phyloP scores from a whole-genome alignment of 2,888 invertebrate species.

The Drosophila diplacantha region DNA sequence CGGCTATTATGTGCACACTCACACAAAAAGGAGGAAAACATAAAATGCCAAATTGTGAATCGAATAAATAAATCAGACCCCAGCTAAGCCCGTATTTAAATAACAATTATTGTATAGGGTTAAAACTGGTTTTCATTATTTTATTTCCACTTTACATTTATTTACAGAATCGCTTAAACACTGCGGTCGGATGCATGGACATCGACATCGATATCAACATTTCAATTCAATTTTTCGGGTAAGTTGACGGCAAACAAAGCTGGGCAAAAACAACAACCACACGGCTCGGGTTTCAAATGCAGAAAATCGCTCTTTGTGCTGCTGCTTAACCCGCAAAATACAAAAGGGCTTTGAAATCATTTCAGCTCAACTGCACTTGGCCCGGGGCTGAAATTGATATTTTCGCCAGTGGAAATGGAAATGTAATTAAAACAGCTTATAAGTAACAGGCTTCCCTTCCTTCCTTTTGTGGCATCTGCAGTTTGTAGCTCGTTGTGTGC shows the following conservation, averaged over 20 bases:
- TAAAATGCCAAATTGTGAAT: conserved; percentile 8
- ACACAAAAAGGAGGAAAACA: conserved; percentile 3
- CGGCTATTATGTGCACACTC: conserved; percentile 15
- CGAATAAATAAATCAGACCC: conserved; percentile 21
- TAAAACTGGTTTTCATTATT: conserved; percentile 47
- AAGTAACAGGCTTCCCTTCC: conserved; percentile 24
- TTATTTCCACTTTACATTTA: conserved; percentile 37
- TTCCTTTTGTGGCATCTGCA: conserved; percentile 14
- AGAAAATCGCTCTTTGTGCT: conserved; percentile 22
- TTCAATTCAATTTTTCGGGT: conserved; percentile 40
- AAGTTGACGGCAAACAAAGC: conserved; percentile 42
- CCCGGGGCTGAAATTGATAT: conserved; percentile 30
- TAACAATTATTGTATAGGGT: not conserved
- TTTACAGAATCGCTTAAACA: conserved; percentile 47
- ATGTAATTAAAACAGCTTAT: conserved; percentile 57
- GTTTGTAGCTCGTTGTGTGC: conserved; percentile 10
- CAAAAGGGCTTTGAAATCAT: conserved; percentile 21
- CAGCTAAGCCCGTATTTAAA: conserved; percentile 22
- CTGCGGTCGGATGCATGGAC: conserved; percentile 23
- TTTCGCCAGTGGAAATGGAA: conserved; percentile 27
- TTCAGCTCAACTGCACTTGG: conserved; percentile 33
- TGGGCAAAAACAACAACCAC: conserved; percentile 13
- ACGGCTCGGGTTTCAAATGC: conserved; percentile 27
- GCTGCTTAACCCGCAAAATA: conserved; percentile 2
- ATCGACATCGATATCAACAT: conserved; percentile 24